phyloP scores from a whole-genome alignment of 2,888 invertebrate genomes.

The Leucophenga maculata region DNA sequence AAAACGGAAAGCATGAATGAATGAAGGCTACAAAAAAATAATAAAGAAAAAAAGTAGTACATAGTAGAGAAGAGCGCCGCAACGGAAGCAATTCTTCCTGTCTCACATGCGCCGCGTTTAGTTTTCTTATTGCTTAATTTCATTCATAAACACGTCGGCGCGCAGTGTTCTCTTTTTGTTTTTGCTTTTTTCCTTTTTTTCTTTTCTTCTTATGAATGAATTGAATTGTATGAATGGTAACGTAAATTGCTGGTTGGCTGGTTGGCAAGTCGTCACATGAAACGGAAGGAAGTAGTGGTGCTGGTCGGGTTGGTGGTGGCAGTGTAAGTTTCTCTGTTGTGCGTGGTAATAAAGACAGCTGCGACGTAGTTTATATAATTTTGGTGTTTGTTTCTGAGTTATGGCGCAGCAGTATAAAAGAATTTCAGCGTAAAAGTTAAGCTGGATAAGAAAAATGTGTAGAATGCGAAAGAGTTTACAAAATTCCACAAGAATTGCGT shows the following conservation, averaged over 20 bases:
- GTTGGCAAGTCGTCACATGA: constrained; percentile 38
- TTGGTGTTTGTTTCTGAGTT: constrained; percentile 21
- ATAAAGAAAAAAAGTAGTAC: constrained; percentile 27
- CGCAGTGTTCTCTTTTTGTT: constrained; percentile 37
- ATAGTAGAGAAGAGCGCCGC: constrained; percentile 30
- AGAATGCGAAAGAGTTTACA: too few species aligned
- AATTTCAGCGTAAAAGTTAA: constrained; percentile 39
- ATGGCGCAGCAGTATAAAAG: constrained; percentile 48
- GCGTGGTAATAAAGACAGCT: too few species aligned
- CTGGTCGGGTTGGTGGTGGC: not conserved
- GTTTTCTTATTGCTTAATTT: constrained; percentile 63
- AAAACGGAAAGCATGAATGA: constrained; percentile 42
- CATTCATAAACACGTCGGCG: constrained; percentile 61
- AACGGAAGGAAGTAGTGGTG: constrained; percentile 41
- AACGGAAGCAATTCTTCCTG: constrained; percentile 58
- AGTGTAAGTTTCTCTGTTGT: too few species aligned
- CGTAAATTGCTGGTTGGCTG: too few species aligned
- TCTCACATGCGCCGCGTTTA: constrained; percentile 28
- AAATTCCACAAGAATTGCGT: not conserved
- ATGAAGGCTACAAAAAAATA: too few species aligned
- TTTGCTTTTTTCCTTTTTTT: too few species aligned
- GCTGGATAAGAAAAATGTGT: constrained; percentile 20
- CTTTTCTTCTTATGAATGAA: constrained; percentile 49
- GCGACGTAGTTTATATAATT: not conserved
- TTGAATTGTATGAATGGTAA: constrained; percentile 25